phyloP scores from a whole-genome alignment of 2,113 vertebrate species.

The Terrapene triunguis region DNA sequence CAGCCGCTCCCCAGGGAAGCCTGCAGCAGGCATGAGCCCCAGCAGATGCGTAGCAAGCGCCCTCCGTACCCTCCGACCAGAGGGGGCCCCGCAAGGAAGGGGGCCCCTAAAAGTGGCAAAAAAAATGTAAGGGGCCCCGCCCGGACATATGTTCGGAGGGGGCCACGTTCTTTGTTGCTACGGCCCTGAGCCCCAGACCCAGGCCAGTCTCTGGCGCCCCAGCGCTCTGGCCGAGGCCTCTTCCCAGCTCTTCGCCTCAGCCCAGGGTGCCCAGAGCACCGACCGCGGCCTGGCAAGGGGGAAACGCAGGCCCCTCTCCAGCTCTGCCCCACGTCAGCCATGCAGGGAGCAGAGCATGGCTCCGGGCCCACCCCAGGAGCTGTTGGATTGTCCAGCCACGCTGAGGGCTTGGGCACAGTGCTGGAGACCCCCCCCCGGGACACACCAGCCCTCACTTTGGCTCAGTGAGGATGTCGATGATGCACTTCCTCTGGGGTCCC shows the following conservation, averaged over 20 bases:
- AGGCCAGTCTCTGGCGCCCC: not conserved
- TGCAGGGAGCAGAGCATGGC: not conserved
- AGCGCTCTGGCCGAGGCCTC: no score
- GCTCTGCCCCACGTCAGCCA: not conserved
- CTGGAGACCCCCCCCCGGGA: not conserved
- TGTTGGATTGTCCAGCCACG: not conserved
- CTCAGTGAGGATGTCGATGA: constrained; percentile 89
- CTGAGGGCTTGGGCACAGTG: no score
- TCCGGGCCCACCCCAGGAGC: no score
- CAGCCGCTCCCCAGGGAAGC: accelerated
- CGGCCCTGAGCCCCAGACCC: no score
- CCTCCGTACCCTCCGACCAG: no score
- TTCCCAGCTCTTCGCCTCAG: not conserved
- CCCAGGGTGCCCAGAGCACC: accelerated
- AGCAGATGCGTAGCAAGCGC: no score
- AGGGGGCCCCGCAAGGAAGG: no score
- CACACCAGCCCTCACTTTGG: constrained; percentile 83
- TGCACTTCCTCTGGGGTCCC: constrained; percentile 91
- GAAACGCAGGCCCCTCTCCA: accelerated
- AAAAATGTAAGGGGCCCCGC: no score
- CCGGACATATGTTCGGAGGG: no score
- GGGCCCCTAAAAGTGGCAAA: no score
- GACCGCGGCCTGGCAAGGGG: accelerated
- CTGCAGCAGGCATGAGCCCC: no score
- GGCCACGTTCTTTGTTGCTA: no score